phyloP scores from a whole-genome alignment of 2,797 vertebrate genomes.

The Thamnophis elegans region DNA sequence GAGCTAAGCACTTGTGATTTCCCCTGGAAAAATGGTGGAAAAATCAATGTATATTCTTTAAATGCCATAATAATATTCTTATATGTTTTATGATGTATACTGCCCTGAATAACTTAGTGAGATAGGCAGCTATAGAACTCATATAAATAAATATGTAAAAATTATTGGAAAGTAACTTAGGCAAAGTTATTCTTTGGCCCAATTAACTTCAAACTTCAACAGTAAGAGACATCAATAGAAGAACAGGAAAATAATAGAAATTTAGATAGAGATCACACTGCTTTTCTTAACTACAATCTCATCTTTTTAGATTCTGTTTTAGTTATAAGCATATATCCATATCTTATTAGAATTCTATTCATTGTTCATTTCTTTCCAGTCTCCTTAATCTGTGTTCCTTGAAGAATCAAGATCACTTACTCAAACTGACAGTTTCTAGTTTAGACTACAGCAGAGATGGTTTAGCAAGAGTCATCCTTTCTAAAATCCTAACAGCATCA shows the following conservation, averaged over 20 bases:
- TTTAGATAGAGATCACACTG: background rate
- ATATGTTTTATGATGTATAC: background rate
- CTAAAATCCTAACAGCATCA: conserved; percentile 95
- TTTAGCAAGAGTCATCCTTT: conserved; percentile 94
- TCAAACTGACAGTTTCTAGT: conserved; percentile 94
- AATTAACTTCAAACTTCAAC: background rate
- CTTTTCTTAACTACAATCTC: background rate
- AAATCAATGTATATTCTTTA: background rate
- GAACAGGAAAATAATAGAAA: background rate
- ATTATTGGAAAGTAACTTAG: background rate
- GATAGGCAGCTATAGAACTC: background rate
- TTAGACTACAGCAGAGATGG: conserved; percentile 98
- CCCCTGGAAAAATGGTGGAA: background rate
- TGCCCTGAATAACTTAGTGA: background rate
- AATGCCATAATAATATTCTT: background rate
- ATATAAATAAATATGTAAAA: background rate
- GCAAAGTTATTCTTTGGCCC: background rate
- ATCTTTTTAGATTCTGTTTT: background rate
- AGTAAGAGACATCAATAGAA: background rate
- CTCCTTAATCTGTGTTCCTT: conserved; percentile 94
- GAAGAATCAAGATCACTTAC: conserved; percentile 97
- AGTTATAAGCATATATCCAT: background rate
- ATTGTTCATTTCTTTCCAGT: conserved; percentile 65
- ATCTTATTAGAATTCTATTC: conserved; percentile 14
- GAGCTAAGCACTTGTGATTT: background rate